Evolutionary conservation across 2,797 vertebrate genomes (phyloP).

Genomic region (Vespertilio murinus): DNA sequence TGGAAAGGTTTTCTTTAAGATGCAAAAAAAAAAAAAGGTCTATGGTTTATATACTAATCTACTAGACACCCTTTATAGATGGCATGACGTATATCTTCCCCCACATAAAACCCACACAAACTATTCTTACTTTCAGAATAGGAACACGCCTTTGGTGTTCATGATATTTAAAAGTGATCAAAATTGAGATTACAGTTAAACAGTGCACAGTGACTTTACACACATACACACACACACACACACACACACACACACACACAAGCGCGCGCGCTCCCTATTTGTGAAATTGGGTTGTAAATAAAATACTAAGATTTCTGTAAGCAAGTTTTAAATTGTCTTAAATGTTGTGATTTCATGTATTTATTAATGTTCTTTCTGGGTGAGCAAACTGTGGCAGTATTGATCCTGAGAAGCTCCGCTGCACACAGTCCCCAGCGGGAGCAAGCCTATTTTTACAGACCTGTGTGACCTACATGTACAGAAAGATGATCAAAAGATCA

Average conservation of each 20-base stretch:
- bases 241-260: neutral
- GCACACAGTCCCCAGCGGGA: neutral
- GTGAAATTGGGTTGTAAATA: neutral
- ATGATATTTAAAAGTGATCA: constrained; percentile 63
- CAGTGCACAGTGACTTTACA: neutral
- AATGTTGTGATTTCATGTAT: neutral
- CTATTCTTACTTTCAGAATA: constrained; percentile 66
- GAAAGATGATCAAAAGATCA: neutral
- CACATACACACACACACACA: neutral
- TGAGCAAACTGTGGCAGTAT: neutral
- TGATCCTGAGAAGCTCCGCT: neutral
- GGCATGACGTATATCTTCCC: constrained; percentile 17
- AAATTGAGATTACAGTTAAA: neutral
- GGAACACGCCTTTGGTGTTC: constrained; percentile 23
- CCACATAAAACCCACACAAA: constrained; percentile 54
- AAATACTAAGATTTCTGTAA: neutral
- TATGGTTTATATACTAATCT: neutral
- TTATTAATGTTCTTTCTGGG: neutral
- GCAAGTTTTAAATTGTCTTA: neutral
- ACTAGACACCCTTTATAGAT: constrained; percentile 64
- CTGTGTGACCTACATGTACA: neutral
- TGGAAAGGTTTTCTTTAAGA: constrained; percentile 62
- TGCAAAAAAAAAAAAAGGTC: neutral
- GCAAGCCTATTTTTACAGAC: neutral
- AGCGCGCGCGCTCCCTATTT: too few species aligned